Evolutionary conservation across 92 coral and sea anemone genomes (phyloP).

Genomic region (Zoanthus sociatus): DNA sequence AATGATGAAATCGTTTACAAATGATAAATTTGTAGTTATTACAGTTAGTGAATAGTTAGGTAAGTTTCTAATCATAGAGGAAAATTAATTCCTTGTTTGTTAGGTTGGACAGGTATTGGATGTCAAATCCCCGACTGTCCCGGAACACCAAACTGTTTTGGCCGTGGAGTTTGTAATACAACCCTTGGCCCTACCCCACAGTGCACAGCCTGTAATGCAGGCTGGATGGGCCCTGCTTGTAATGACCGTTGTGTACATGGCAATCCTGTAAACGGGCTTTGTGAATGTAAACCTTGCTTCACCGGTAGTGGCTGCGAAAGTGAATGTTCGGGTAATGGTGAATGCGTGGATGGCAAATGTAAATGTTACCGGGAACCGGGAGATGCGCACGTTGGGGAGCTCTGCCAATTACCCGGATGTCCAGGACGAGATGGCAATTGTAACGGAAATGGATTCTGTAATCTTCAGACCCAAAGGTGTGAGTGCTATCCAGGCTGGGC

Average conservation of each 20-base stretch:
- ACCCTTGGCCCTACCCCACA: conserved; percentile 67
- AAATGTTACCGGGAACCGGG: conserved; percentile 51
- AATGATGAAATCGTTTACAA: too few relatives aligned
- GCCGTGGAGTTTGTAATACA: conserved; percentile 72
- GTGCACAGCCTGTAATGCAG: conserved; percentile 64
- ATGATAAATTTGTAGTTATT: too few relatives aligned
- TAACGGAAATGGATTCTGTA: conserved; percentile 73
- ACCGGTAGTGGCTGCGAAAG: conserved; percentile 72
- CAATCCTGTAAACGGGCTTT: conserved; percentile 52
- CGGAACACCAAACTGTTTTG: conserved; percentile 79
- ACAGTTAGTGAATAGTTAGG: too few relatives aligned
- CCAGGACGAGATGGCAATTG: conserved; percentile 79
- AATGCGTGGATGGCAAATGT: conserved; percentile 65
- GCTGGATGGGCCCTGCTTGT: conserved; percentile 82
- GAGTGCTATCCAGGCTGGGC: conserved; percentile 81
- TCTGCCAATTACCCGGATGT: conserved; percentile 75
- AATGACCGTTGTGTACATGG: conserved; percentile 73
- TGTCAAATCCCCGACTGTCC: conserved; percentile 75
- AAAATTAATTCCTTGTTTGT: not conserved
- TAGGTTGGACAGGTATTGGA: conserved; percentile 77
- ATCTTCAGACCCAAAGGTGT: conserved; percentile 57
- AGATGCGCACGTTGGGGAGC: conserved; percentile 70
- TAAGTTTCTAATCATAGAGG: too few relatives aligned
- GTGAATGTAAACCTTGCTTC: conserved; percentile 73
- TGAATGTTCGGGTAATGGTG: conserved; percentile 75